Conservation (phyloP, 2,113 vertebrate species). For the Pterocles burchelli region DNA sequence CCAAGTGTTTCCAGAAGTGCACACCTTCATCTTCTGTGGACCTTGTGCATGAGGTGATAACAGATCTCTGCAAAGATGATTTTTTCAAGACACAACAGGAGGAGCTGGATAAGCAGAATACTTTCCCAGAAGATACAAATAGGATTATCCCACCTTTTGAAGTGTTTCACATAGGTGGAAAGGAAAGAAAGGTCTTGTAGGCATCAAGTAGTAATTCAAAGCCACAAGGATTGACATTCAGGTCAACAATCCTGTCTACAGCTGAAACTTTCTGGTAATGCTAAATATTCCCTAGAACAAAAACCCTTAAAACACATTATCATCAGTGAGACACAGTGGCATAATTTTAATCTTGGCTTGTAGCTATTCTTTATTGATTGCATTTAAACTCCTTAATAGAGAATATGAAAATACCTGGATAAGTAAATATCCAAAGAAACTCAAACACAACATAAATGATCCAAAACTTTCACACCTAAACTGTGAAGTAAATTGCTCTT, state of each 20-base stretch:
- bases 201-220: not conserved
- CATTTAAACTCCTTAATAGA: not conserved
- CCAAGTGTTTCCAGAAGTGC: not conserved
- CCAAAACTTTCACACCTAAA: not conserved
- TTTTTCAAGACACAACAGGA: not conserved
- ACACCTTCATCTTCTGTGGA: not conserved
- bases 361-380: not conserved
- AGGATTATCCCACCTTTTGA: not conserved
- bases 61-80: not conserved
- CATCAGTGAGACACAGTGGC: not conserved
- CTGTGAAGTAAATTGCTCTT: not conserved
- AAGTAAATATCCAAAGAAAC: not conserved
- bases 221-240: not conserved
- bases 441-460: not conserved
- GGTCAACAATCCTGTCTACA: not conserved
- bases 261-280: not conserved
- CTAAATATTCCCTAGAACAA: constrained; percentile 8
- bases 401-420: not conserved
- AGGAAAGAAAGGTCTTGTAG: not conserved
- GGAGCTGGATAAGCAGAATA: not conserved
- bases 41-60: not conserved
- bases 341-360: not conserved
- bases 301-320: not conserved
- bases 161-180: not conserved
- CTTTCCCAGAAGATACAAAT: not conserved